Conservation (phyloP, 37 sponge, comb jelly and placozoan species). For the Chondrilla cf. caribensis region DNA sequence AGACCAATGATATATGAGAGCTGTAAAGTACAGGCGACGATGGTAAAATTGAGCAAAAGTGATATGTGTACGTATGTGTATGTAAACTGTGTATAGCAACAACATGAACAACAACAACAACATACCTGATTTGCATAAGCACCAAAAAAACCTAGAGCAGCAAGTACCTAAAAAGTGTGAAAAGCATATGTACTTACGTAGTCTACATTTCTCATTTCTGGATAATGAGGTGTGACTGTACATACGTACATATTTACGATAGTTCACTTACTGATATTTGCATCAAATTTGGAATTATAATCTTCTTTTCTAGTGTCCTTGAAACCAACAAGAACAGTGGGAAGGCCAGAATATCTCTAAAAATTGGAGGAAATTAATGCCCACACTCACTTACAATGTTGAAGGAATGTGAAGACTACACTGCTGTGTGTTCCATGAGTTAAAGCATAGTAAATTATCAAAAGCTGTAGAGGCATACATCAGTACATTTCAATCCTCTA, state of each 20-base stretch:
- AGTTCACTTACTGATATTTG: neutral
- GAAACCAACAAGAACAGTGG: neutral
- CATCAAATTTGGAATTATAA: neutral
- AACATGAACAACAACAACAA: too few relatives aligned
- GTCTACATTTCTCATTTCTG: neutral
- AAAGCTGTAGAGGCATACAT: too few relatives aligned
- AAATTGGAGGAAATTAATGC: neutral
- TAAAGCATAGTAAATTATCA: too few relatives aligned
- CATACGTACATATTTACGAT: neutral
- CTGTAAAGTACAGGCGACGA: neutral
- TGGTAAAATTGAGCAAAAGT: too few relatives aligned
- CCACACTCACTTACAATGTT: neutral
- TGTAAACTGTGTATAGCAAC: too few relatives aligned
- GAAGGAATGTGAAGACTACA: too few relatives aligned
- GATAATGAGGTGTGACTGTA: too few relatives aligned
- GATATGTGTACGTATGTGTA: too few relatives aligned
- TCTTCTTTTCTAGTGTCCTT: neutral
- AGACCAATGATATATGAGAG: neutral
- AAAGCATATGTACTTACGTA: neutral
- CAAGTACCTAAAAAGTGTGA: neutral
- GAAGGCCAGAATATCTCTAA: neutral
- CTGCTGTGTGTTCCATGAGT: too few relatives aligned
- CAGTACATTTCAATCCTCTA: too few relatives aligned
- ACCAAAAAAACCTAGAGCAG: neutral
- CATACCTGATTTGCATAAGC: slow-evolving; percentile 7